Evolutionary conservation across 1,140 invertebrate species (phyloP), one percentile per base, ranked within the genome.

Genomic region (Anoplolepis gracilipes): DNA sequence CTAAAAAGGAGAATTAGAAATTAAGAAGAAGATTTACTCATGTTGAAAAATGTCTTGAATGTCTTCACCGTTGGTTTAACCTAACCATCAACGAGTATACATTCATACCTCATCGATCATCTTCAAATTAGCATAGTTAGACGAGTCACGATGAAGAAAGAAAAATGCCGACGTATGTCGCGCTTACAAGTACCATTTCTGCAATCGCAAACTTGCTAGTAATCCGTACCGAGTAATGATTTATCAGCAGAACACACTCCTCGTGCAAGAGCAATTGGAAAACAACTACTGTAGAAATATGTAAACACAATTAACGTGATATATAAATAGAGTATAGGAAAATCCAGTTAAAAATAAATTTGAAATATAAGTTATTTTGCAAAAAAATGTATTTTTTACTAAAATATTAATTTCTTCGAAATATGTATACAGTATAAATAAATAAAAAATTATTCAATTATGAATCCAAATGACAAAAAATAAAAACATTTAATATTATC

Each of bases 81-180:
- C 55, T 73, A 73, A 73, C 49, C 55, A 22, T 76, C 55, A 10
- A 1, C 36, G 22, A 22, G 22, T 42, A 8, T 49, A 33, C 19
- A n/a, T 57, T 73, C 33, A 33, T 57, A 73, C 49, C n/a, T 62
- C 73, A 76, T 76, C 73, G 55, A 76, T 76, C 73, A 76, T 76
- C 55, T 36, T 76, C 55, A 39, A 62, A 36, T 76, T 76, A 76
- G 72, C 55, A 61, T 61, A 61, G 73, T 30, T 62, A 61, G 10
- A 25, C 73, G 55, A 76, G 73, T 76, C 73, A 76, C 36, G 73
- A 39, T 76, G 36, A 76, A 76, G 25, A 42, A 76, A 76, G 36
- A 62, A 76, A 76, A 76, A 76, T 76, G 73, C 25, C 73, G 57
- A 76, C 55, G 73, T 76, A 55, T 76, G 55, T 76, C 73, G 72